phyloP scores from a whole-genome alignment of 2,888 invertebrate species.

The Charanyca ferruginea region DNA sequence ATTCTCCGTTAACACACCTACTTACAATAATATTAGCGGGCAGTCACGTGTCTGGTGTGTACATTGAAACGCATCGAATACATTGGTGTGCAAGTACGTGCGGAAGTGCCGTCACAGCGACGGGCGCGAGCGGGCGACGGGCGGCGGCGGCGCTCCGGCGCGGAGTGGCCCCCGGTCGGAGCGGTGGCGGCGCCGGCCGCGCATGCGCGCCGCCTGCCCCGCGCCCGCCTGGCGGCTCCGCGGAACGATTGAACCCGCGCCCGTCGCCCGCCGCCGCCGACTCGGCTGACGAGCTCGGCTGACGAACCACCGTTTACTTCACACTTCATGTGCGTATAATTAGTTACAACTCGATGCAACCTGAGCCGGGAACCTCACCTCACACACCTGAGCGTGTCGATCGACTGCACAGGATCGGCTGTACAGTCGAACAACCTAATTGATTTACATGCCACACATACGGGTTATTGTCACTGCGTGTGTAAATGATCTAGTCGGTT shows the following conservation, averaged over 20 bases:
- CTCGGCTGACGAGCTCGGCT: slow-evolving; percentile 15
- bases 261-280: slow-evolving; percentile 8
- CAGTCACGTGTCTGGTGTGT: neutral
- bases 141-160: slow-evolving; percentile 41
- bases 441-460: no score
- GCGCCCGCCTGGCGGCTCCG: slow-evolving; percentile 11
- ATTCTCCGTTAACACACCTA: neutral
- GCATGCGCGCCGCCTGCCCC: slow-evolving; percentile 20
- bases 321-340: neutral
- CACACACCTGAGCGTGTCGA: no score
- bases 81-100: slow-evolving; percentile 15
- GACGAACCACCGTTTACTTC: slow-evolving; percentile 4
- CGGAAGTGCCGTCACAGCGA: neutral
- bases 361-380: no score
- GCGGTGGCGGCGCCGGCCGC: slow-evolving; percentile 36
- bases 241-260: slow-evolving; percentile 37
- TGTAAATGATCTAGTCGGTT: no score
- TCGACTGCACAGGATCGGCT: no score
- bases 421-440: no score
- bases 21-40: neutral
- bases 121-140: slow-evolving; percentile 28
- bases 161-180: slow-evolving; percentile 49
- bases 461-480: no score
- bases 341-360: neutral
- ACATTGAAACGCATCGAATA: neutral